phyloP scores from a whole-genome alignment of 2,113 vertebrate species.

The Elanus axillaris region DNA sequence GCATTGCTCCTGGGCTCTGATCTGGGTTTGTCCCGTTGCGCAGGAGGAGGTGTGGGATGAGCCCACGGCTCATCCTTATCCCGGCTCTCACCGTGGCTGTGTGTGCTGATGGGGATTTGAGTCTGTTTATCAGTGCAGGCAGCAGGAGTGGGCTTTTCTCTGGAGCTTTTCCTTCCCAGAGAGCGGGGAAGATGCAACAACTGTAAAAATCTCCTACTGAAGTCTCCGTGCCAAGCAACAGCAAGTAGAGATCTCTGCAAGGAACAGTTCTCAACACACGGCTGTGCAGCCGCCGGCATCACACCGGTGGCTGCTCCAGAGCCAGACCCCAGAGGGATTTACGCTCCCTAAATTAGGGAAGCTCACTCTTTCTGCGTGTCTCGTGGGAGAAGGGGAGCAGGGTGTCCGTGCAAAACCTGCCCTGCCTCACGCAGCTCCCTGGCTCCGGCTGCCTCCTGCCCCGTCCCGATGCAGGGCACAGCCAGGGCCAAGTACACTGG shows the following conservation, averaged over 20 bases:
- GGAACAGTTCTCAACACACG: fast-evolving
- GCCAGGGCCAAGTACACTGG: neutral
- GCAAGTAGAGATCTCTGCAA: no score
- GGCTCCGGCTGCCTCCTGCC: neutral
- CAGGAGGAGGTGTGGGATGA: neutral
- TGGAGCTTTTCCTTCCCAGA: neutral
- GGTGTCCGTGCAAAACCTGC: neutral
- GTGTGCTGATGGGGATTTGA: neutral
- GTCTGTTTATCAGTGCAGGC: neutral
- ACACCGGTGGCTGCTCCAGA: neutral
- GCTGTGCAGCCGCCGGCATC: neutral
- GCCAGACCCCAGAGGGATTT: fast-evolving
- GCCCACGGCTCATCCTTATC: no score
- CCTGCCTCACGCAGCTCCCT: neutral
- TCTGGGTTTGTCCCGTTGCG: fast-evolving
- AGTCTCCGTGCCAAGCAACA: neutral
- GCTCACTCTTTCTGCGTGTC: no score
- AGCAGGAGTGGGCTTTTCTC: neutral
- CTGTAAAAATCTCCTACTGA: neutral
- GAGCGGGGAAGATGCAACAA: neutral
- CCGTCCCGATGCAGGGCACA: neutral
- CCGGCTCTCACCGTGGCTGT: fast-evolving
- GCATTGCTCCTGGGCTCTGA: neutral
- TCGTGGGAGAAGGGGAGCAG: neutral
- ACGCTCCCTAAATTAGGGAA: neutral